phyloP scores from a whole-genome alignment of 2,113 vertebrate genomes.

The human region GRCh38 chr9:88452001-88452500 shows the following conservation, averaged over 20 bases:
- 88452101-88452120: not conserved
- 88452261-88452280: not conserved
- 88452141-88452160: not conserved
- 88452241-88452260: not conserved
- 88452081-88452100: not conserved
- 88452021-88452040: not conserved
- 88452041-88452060: not conserved
- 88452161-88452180: not conserved
- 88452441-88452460: not conserved
- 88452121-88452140: not conserved
- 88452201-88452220: not conserved
- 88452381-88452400: not conserved
- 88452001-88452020: not conserved
- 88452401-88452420: not conserved
- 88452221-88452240: not conserved
- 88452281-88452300: not conserved
- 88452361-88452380: not conserved
- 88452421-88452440: not conserved
- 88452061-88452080: not conserved
- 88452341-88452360: not conserved
- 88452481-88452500: not conserved
- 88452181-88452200: not conserved
- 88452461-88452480: not conserved
- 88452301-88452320: not conserved
- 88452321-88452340: not conserved